These are phyloP conservation scores for Thunnus albacares DNA, from an alignment of 2,797 vertebrate genomes.

Conservation along the genomic window DNA sequence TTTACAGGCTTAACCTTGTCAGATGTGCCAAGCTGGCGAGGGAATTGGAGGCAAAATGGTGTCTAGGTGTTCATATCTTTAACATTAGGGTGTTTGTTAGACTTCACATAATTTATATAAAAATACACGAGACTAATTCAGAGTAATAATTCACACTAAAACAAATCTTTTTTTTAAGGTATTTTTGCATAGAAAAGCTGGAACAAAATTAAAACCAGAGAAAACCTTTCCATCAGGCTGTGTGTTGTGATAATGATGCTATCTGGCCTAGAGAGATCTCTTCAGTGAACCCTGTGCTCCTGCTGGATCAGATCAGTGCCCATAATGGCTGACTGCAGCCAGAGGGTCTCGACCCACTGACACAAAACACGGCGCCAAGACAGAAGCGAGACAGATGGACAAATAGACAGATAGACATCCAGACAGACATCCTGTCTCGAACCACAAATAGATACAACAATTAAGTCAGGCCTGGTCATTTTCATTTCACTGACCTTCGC, in stretches of 20 bases:
- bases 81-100: conserved; percentile 1
- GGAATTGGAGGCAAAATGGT: conserved; percentile 38
- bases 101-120: neutral
- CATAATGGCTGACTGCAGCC: conserved; percentile 55
- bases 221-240: conserved; percentile 33
- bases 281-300: conserved; percentile 50
- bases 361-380: conserved; percentile 66
- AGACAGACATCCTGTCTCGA: conserved; percentile 80
- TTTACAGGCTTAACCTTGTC: conserved; percentile 83
- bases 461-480: conserved; percentile 84
- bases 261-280: conserved; percentile 56
- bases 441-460: conserved; percentile 82
- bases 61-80: conserved; percentile 11
- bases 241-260: conserved; percentile 74
- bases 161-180: neutral
- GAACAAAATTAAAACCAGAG: conserved; percentile 18
- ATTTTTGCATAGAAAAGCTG: neutral
- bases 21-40: conserved; percentile 48
- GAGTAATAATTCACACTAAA: neutral
- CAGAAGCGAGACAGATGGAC: conserved; percentile 73
- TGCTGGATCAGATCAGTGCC: conserved; percentile 73
- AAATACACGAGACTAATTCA: neutral
- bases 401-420: conserved; percentile 73
- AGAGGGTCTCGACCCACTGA: conserved; percentile 63
- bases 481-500: conserved; percentile 80